Percentiles rank a stretch among this genome's conserved stretches.
Conservation (phyloP, 2,888 invertebrate species). For the Parapristionchus giblindavisi region DNA sequence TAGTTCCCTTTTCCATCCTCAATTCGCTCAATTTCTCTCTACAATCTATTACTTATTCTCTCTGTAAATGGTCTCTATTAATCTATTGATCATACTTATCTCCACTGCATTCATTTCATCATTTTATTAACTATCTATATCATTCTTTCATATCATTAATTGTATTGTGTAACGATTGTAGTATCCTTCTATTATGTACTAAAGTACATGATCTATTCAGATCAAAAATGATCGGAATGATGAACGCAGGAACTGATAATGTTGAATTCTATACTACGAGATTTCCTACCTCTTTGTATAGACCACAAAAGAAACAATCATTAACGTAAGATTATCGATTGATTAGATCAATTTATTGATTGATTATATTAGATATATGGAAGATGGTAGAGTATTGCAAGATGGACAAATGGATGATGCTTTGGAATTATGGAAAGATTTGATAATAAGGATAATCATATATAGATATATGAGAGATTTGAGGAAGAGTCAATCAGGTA, state of each 20-base stretch:
- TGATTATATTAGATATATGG: slow-evolving; percentile 48
- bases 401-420: slow-evolving; percentile 12
- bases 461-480: slow-evolving; percentile 21
- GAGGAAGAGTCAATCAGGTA: slow-evolving; percentile 24
- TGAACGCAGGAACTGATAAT: slow-evolving; percentile 50
- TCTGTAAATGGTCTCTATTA: too few relatives aligned
- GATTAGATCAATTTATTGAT: background rate
- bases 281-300: slow-evolving; percentile 47
- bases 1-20: slow-evolving; percentile 29
- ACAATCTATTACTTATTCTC: background rate
- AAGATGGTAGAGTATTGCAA: slow-evolving; percentile 47
- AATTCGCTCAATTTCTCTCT: slow-evolving; percentile 1
- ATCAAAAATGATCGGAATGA: slow-evolving; percentile 55
- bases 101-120: too few relatives aligned
- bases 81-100: too few relatives aligned
- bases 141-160: too few relatives aligned
- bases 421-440: slow-evolving; percentile 17
- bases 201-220: too few relatives aligned
- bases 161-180: too few relatives aligned
- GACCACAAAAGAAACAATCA: background rate
- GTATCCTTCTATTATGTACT: too few relatives aligned
- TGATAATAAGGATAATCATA: slow-evolving; percentile 12
- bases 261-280: slow-evolving; percentile 54
- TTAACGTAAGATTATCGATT: background rate
- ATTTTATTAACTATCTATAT: too few relatives aligned